phyloP scores from a whole-genome alignment of 2,113 vertebrate species.

The Amphilophus citrinellus region DNA sequence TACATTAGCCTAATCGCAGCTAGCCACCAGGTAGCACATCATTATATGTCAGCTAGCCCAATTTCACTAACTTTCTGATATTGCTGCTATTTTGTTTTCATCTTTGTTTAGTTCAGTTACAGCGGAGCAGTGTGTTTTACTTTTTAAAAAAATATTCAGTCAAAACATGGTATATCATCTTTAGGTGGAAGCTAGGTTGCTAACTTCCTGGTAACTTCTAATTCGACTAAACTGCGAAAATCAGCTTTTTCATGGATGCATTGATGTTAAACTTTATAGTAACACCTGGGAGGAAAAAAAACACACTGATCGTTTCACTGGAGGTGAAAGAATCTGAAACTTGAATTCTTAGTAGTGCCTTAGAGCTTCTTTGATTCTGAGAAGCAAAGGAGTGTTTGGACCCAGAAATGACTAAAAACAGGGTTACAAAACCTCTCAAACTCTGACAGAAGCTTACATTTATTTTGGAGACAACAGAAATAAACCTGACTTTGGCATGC shows the following conservation, averaged over 20 bases:
- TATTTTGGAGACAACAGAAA: not conserved
- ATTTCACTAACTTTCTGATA: rapidly evolving
- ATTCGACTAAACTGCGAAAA: not conserved
- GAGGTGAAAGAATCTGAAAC: not conserved
- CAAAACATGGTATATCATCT: not conserved
- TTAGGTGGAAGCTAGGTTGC: not conserved
- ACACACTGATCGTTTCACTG: not conserved
- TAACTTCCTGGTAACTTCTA: not conserved
- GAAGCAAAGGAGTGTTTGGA: not conserved
- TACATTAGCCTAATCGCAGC: not conserved
- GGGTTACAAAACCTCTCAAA: not conserved
- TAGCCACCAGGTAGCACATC: not conserved
- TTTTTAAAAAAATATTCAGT: not conserved
- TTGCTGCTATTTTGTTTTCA: not conserved
- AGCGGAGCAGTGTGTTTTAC: rapidly evolving
- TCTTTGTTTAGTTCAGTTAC: not conserved
- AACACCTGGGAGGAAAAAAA: not conserved
- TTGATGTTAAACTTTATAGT: not conserved
- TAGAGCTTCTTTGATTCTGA: not conserved
- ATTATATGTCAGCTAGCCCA: not conserved
- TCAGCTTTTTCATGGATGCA: not conserved
- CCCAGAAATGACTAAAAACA: not conserved
- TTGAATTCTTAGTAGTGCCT: not conserved
- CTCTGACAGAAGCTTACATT: not conserved
- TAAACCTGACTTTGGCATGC: not conserved